phyloP scores from a whole-genome alignment of 1,140 invertebrate genomes.

The Trichonephila clavipes region DNA sequence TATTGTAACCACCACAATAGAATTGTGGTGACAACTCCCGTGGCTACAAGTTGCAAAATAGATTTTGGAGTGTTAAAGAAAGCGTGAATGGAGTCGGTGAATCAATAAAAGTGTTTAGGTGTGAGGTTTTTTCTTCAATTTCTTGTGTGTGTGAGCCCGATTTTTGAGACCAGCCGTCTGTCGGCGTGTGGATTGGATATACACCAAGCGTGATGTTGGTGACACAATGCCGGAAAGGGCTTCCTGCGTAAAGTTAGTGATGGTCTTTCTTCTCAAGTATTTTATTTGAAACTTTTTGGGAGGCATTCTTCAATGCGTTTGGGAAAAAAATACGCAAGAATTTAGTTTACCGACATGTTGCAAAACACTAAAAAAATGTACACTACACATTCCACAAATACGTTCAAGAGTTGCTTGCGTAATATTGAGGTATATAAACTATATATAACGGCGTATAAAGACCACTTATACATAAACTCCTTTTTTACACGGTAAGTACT shows the following conservation, averaged over 20 bases:
- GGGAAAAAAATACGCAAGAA: background rate
- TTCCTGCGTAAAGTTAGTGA: background rate
- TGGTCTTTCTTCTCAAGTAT: background rate
- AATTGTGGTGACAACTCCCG: constrained; percentile 11
- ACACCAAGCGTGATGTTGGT: too few relatives aligned
- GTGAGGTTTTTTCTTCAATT: background rate
- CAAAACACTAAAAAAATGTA: too few relatives aligned
- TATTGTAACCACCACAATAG: background rate
- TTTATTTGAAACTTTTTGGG: background rate
- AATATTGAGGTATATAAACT: too few relatives aligned
- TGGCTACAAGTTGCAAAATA: constrained; percentile 9
- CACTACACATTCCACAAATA: too few relatives aligned
- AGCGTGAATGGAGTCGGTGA: background rate
- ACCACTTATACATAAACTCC: too few relatives aligned
- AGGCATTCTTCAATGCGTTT: background rate
- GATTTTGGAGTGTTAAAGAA: constrained; percentile 25
- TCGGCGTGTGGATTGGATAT: background rate
- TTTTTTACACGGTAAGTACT: too few relatives aligned
- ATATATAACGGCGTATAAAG: too few relatives aligned
- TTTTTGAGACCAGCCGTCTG: background rate
- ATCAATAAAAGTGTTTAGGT: constrained; percentile 24
- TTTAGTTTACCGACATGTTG: background rate
- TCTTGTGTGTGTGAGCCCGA: background rate
- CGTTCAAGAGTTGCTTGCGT: too few relatives aligned
- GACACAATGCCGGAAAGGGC: background rate